Base-by-base conservation (phyloP, 2,113 vertebrate genomes). In the Panurus biarmicus region DNA sequence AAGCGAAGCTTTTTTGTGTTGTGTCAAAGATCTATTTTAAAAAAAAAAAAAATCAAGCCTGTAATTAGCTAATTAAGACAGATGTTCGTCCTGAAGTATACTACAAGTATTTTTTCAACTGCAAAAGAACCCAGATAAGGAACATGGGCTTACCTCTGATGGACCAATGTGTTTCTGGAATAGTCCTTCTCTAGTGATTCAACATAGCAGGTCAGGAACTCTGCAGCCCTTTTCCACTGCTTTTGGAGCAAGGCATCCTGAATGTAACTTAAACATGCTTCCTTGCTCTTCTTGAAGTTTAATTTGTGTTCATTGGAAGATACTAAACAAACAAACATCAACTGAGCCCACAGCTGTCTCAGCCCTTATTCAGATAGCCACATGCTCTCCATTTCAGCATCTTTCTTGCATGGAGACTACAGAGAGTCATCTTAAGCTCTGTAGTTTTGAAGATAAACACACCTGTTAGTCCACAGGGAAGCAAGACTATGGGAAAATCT, bases 161-260 rank as follows among this genome's bases (percentile, higher is more conserved):
- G 97, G 80, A 6, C 69, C 20, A 35, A 75, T 36, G 7, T 33
- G 72, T 51, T 69, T 45, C 3, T 8, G 26, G 31, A 47, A 12
- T 66, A 96, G 3, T 91, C 92, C 40, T 98, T 97, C 45, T 99
- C 98, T 56, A 99, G 54, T 16, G 95, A 89, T 85, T 99, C 98
- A 13, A 97, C 5, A 69, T 98, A 99, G 89, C 76, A 98, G 8
- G 92, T 91, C 97, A 99, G 97, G 78, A 98, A 98, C 19, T 98
- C 97, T 3, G 98, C 98, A 69, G 99, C 99, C 17, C 96, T 98
- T 44, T 98, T 94, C 99, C 99, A 99, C 36, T 98, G 97, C n/a
- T 98, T 98, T 88, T 97, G 98, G 42, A 99, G 95, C 95, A 99
- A 83, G 7, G 98, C 98, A 72, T 98, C 98, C 73, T 98, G 98